A percentile compares a stretch with the other conserved stretches of the same genome.
Conservation (phyloP, 2,888 invertebrate species). For the Catocala fraxini region DNA sequence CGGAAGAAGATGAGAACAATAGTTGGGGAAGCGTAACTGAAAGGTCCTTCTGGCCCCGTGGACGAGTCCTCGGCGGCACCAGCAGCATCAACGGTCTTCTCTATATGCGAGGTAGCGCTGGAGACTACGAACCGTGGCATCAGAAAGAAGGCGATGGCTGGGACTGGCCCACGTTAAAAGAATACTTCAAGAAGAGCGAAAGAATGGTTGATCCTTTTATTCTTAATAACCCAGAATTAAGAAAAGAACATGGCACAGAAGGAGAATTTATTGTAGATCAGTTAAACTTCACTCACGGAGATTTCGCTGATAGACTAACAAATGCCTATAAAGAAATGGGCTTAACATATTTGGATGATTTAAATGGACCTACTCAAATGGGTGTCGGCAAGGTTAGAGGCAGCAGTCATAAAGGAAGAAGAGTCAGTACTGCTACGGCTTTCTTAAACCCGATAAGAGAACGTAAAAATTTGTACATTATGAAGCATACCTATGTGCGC, state of each 20-base stretch:
- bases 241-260: slow-evolving; percentile 77
- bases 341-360: slow-evolving; percentile 73
- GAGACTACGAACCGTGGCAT: slow-evolving; percentile 77
- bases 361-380: slow-evolving; percentile 81
- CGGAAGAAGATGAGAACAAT: slow-evolving; percentile 68
- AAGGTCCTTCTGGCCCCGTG: slow-evolving; percentile 79
- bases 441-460: slow-evolving; percentile 71
- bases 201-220: slow-evolving; percentile 76
- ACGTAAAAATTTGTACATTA: slow-evolving; percentile 70
- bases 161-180: slow-evolving; percentile 75
- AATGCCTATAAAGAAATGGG: slow-evolving; percentile 84
- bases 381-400: slow-evolving; percentile 87
- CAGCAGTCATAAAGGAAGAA: slow-evolving; percentile 79
- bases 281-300: slow-evolving; percentile 74
- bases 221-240: slow-evolving; percentile 68
- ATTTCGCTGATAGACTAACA: slow-evolving; percentile 67
- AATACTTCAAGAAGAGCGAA: slow-evolving; percentile 80
- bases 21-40: slow-evolving; percentile 63
- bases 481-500: slow-evolving; percentile 69
- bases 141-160: slow-evolving; percentile 70
- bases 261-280: slow-evolving; percentile 85
- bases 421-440: slow-evolving; percentile 87
- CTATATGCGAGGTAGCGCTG: slow-evolving; percentile 75
- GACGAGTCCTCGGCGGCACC: slow-evolving; percentile 77
- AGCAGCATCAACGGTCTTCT: slow-evolving; percentile 79